Conservation (phyloP, 2,797 vertebrate genomes). For the Acridotheres tristis region DNA sequence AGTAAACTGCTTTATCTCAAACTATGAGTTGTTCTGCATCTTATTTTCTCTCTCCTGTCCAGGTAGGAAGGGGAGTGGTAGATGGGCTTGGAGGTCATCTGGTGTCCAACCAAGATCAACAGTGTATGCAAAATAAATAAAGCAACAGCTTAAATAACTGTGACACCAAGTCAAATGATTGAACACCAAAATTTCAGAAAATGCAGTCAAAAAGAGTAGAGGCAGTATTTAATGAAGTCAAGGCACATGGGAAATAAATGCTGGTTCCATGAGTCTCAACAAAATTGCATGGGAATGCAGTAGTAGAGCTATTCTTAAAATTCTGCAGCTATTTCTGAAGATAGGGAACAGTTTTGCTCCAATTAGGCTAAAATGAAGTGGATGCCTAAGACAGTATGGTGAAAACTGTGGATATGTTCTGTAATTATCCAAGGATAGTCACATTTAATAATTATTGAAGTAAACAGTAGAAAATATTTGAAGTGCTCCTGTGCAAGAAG, state of each 20-base stretch:
- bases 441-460: constrained; percentile 33
- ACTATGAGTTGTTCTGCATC: background rate
- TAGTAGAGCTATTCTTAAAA: background rate
- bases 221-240: background rate
- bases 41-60: background rate
- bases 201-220: background rate
- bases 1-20: background rate
- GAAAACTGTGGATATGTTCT: background rate
- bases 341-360: background rate
- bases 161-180: background rate
- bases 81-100: background rate
- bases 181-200: background rate
- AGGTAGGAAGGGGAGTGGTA: background rate
- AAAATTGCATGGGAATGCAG: background rate
- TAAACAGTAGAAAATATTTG: constrained; percentile 42
- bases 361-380: background rate
- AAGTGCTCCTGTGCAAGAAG: background rate
- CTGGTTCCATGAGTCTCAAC: background rate
- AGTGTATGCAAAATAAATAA: background rate
- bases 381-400: background rate
- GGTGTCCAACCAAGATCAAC: background rate
- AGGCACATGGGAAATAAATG: background rate
- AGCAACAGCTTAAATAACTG: background rate
- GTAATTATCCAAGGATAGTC: constrained; percentile 9
- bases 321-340: background rate